phyloP scores from a whole-genome alignment of 2,797 vertebrate species.

The Notolepis coatsorum region DNA sequence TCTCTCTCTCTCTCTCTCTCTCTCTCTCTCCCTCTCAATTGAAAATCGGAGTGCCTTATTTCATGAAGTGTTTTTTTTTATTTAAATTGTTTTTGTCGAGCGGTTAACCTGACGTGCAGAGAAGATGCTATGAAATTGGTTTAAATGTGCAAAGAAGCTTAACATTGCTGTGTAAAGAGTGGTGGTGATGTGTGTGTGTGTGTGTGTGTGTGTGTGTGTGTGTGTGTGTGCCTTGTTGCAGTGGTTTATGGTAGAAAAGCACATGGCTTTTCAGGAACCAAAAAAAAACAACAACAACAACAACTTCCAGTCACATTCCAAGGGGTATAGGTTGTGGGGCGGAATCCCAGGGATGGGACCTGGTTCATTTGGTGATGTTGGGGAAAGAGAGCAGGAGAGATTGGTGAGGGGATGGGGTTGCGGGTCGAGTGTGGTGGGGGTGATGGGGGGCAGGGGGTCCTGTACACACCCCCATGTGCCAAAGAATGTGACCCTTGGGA shows the following conservation, averaged over 20 bases:
- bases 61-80: conserved; percentile 65
- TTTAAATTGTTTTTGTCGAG: conserved; percentile 50
- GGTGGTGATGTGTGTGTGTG: background rate
- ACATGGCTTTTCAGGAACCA: conserved; percentile 45
- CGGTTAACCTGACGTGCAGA: conserved; percentile 46
- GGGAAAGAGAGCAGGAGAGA: conserved; percentile 50
- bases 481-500: conserved; percentile 76
- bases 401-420: too few relatives aligned
- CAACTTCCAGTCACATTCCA: conserved; percentile 67
- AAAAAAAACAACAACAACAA: conserved; percentile 63
- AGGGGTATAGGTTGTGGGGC: background rate
- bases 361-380: conserved; percentile 49
- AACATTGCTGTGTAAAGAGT: conserved; percentile 39
- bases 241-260: conserved; percentile 56
- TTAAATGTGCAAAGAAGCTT: conserved; percentile 62
- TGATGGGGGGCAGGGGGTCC: conserved; percentile 43
- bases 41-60: conserved; percentile 67
- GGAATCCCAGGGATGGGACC: conserved; percentile 62
- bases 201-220: conserved; percentile 1
- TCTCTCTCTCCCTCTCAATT: conserved; percentile 66
- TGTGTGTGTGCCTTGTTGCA: conserved; percentile 39
- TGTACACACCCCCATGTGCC: conserved; percentile 59
- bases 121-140: conserved; percentile 59
- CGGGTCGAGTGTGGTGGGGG: too few relatives aligned
- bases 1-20: conserved; percentile 66